Conservation (phyloP, 2,888 invertebrate species). For the Pardosa pseudoannulata region DNA sequence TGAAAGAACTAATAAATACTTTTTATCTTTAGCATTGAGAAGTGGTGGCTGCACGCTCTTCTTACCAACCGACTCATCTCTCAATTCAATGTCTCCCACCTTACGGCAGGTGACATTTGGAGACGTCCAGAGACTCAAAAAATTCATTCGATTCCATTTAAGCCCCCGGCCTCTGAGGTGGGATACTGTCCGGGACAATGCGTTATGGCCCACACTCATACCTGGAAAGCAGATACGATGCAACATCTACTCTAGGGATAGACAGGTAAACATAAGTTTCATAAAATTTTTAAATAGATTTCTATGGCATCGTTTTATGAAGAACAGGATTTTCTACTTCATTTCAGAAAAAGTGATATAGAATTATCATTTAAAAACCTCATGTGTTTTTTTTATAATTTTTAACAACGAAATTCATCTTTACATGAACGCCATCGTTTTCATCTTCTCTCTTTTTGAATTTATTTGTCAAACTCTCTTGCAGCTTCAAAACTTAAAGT, state of each 20-base stretch:
- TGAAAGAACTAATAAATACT: too few species aligned
- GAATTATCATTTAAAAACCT: too few species aligned
- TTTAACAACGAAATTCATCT: too few species aligned
- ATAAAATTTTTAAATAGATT: too few species aligned
- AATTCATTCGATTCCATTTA: conserved; percentile 71
- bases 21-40: conserved; percentile 11
- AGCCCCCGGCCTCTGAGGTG: conserved; percentile 55
- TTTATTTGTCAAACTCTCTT: too few species aligned
- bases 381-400: too few species aligned
- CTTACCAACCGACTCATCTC: conserved; percentile 71
- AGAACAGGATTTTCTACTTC: too few species aligned
- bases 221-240: conserved; percentile 66
- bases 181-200: conserved; percentile 55
- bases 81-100: conserved; percentile 71
- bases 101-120: conserved; percentile 51
- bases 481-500: too few species aligned
- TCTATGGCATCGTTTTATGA: too few species aligned
- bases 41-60: conserved; percentile 67
- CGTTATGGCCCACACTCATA: conserved; percentile 56
- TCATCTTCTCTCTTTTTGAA: too few species aligned
- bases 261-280: conserved; percentile 6
- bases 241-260: conserved; percentile 66
- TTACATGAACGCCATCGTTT: too few species aligned
- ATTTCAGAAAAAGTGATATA: too few species aligned
- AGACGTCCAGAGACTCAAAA: conserved; percentile 56